A percentile compares a stretch with the other conserved stretches of the same genome.
phyloP scores from a whole-genome alignment of 2,888 invertebrate genomes.

The Atrina japonica region DNA sequence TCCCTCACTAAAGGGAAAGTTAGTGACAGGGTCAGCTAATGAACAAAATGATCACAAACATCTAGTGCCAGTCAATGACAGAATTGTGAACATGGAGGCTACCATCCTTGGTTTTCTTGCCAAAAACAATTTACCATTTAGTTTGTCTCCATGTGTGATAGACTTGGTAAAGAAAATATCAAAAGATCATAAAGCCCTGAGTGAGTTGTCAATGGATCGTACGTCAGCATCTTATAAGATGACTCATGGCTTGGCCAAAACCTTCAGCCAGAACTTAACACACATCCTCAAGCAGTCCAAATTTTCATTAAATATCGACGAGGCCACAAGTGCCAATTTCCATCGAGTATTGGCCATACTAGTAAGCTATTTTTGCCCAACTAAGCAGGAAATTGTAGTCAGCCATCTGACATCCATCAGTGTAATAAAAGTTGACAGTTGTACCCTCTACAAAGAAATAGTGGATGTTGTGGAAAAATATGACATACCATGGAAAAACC shows the following conservation, averaged over 20 bases:
- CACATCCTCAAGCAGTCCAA: neutral
- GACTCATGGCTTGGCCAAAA: neutral
- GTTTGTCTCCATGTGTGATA: too few species aligned
- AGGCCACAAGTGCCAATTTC: conserved; percentile 36
- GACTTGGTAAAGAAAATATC: too few species aligned
- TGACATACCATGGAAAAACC: conserved; percentile 54
- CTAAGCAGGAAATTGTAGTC: conserved; percentile 33
- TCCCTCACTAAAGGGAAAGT: too few species aligned
- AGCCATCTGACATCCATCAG: conserved; percentile 44
- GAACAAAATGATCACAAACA: too few species aligned
- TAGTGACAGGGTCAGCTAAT: too few species aligned
- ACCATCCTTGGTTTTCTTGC: too few species aligned
- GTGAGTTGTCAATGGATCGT: too few species aligned
- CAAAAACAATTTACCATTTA: too few species aligned
- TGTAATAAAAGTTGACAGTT: conserved; percentile 33
- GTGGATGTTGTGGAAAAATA: conserved; percentile 29
- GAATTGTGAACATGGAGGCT: too few species aligned
- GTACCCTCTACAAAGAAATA: conserved; percentile 32
- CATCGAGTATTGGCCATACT: conserved; percentile 44
- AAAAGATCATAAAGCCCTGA: too few species aligned
- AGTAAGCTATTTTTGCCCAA: conserved; percentile 36
- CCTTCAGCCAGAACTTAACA: neutral
- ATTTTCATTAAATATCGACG: conserved; percentile 45
- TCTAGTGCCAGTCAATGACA: too few species aligned
- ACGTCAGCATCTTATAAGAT: conserved; percentile 27